Evolutionary conservation across 2,888 invertebrate species (phyloP), one percentile per base, ranked within the genome.

Genomic region (Melinaea marsaeus): DNA sequence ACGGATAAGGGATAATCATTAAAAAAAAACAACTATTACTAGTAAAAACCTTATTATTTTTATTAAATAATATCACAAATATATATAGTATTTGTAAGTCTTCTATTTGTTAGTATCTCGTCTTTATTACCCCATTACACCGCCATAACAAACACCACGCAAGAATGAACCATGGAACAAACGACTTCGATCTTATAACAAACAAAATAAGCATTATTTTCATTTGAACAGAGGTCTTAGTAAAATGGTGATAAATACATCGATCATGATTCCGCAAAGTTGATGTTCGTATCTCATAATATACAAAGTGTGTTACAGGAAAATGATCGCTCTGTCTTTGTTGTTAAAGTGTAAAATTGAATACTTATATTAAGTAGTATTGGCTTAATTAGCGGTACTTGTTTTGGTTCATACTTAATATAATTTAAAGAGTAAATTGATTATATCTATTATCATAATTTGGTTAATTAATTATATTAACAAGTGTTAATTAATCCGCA

Each of bases 221-320:
- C 13, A 34, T 45, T 11, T 42, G 46, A 55, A 51, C 13, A 35
- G 11, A 37, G 45, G n/a, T 51, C 46, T 51, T 13, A n/a, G 47
- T 55, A 55, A 61, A 58, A 22, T 66, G 57, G 64, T 62, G 37
- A 47, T 60, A 4, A 66, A 62, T 58, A 63, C 60, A 48, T 62
- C 63, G 59, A 61, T 60, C 62, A 57, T 55, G 62, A 60, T 32
- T 46, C 62, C 59, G 60, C 62, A 64, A 66, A 58, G 58, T 60
- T 62, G 37, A 55, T 54, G 42, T 58, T 55, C 13, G 37, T 37
- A 46, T 9, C 22, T 55, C 33, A 45, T 45, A 35, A 34, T 55
- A 22, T 32, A 34, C 42, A 57, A 45, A 47, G 13, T 42, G 11
- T 22, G 35, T 22, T 22, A 56, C 9, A 32, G 56, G 48, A 61